Percentiles rank a stretch among this genome's conserved stretches.
phyloP scores from a whole-genome alignment of 2,113 vertebrate species.

The Anguilla japonica region DNA sequence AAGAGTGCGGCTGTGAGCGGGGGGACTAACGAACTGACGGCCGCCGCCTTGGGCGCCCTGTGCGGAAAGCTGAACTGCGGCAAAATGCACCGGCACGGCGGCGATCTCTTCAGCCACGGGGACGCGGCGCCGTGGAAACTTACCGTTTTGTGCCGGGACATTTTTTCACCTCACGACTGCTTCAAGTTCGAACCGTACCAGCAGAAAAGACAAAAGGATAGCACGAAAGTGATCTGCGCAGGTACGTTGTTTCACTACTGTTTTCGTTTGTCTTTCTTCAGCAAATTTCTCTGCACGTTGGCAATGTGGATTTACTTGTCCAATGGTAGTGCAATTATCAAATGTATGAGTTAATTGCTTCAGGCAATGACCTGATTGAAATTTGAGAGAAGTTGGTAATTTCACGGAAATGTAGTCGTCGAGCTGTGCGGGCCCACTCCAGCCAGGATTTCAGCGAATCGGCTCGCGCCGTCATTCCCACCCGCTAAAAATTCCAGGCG shows the following conservation, averaged over 20 bases:
- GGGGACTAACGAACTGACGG: rapidly evolving
- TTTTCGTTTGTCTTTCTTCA: neutral
- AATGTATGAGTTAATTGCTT: neutral
- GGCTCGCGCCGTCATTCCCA: too few relatives aligned
- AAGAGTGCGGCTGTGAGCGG: neutral
- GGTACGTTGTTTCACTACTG: constrained; percentile 33
- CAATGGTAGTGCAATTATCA: neutral
- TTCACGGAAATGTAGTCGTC: neutral
- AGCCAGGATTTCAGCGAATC: too few relatives aligned
- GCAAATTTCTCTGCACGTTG: neutral
- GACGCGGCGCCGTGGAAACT: neutral
- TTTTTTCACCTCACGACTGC: neutral
- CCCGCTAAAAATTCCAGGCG: too few relatives aligned
- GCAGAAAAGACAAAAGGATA: rapidly evolving
- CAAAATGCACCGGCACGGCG: rapidly evolving
- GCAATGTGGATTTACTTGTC: neutral
- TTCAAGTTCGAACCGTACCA: neutral
- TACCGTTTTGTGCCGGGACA: too few relatives aligned
- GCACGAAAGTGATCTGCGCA: constrained; percentile 45
- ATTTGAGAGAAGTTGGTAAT: neutral
- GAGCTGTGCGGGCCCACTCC: too few relatives aligned
- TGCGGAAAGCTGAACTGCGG: constrained; percentile 48
- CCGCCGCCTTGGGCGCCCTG: rapidly evolving
- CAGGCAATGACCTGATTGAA: neutral
- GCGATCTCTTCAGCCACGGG: neutral